Evolutionary conservation across 2,888 invertebrate species (phyloP).

Genomic region (Andrena trimmerana): DNA sequence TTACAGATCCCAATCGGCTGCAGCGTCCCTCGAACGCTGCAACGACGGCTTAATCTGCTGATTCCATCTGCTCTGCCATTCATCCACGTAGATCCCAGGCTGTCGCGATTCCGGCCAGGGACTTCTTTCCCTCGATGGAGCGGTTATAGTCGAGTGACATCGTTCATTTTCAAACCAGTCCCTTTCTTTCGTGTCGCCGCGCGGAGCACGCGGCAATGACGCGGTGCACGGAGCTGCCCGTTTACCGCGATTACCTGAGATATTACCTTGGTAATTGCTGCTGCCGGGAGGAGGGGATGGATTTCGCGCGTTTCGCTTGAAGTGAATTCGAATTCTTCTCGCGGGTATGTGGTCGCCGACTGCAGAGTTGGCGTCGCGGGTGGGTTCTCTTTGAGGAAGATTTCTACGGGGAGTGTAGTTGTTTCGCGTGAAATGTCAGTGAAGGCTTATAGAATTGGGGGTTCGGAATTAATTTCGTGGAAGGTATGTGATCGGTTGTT

Average conservation of each 20-base stretch:
- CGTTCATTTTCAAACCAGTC: background rate
- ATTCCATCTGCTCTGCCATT: constrained; percentile 47
- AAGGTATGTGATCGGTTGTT: no score
- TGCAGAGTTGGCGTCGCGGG: no score
- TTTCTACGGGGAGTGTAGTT: no score
- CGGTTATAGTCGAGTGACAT: constrained; percentile 13
- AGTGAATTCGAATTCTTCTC: no score
- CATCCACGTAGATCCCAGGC: constrained; percentile 19
- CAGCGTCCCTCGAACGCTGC: constrained; percentile 15
- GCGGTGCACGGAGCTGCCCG: background rate
- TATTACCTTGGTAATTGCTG: background rate
- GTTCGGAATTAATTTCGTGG: no score
- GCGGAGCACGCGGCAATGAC: background rate
- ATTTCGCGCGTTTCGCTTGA: background rate
- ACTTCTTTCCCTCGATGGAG: background rate
- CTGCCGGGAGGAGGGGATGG: background rate
- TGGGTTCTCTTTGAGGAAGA: no score
- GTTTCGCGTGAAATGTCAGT: no score
- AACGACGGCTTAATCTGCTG: constrained; percentile 43
- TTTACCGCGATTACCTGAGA: background rate
- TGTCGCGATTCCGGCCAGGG: constrained; percentile 12
- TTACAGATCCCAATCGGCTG: constrained; percentile 52
- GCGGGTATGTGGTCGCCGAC: no score
- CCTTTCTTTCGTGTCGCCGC: background rate
- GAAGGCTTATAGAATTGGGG: no score